phyloP scores from a whole-genome alignment of 2,888 invertebrate species.

The Sarcophaga rosellei region DNA sequence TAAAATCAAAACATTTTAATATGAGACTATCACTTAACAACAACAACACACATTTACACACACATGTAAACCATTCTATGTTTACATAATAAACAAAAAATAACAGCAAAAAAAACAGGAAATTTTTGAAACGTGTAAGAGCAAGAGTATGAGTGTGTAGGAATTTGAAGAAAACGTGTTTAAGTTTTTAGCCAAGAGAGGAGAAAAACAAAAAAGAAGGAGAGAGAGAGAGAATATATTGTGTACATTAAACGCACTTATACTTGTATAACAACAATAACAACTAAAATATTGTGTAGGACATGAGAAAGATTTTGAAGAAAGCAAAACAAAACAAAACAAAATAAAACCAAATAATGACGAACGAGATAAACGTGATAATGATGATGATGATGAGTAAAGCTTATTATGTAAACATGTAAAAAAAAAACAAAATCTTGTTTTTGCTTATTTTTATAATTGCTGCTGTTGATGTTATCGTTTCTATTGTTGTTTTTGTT shows the following conservation, averaged over 20 bases:
- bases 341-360: neutral
- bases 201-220: neutral
- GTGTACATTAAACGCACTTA: slow-evolving; percentile 31
- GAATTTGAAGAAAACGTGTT: slow-evolving; percentile 24
- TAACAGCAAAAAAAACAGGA: too few species aligned
- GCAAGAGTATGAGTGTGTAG: neutral
- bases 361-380: neutral
- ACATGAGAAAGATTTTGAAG: neutral
- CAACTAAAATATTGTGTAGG: neutral
- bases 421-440: slow-evolving; percentile 9
- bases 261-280: slow-evolving; percentile 4
- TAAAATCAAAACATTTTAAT: neutral
- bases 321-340: neutral
- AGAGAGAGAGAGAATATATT: neutral
- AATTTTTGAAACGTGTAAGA: too few species aligned
- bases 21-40: neutral
- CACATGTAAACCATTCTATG: neutral
- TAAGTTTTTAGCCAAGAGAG: neutral
- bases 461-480: slow-evolving; percentile 10
- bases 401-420: slow-evolving; percentile 56
- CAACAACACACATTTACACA: neutral
- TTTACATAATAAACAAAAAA: too few species aligned
- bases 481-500: neutral
- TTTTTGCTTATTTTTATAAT: neutral
- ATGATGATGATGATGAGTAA: slow-evolving; percentile 28